Evolutionary conservation across 1,140 invertebrate genomes (phyloP), one percentile per base, ranked within the genome.

Genomic region (Lucilia sericata): DNA sequence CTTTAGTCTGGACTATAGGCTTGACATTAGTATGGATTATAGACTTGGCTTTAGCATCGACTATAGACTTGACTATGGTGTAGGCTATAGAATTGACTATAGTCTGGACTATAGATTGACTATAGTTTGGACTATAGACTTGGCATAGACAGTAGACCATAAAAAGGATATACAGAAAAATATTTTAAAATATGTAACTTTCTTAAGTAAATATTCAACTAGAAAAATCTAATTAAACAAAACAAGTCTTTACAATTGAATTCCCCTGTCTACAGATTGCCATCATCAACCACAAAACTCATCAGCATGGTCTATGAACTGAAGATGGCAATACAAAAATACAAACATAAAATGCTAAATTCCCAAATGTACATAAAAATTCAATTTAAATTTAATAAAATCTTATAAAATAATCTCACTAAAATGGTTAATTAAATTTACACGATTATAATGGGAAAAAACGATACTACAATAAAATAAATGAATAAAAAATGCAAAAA

Each of bases 351-450:
- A 60, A 60, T 60, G 17, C 55, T 60, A 60, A 60, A 60, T 60
- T 60, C 55, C 55, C 55, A 60, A 60, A 17, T 60, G 55, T 60
- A 60, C 55, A 60, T 17, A 60, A 60, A 60, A 60, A 60, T 17
- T 60, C 55, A 60, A 60, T 60, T 60, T 60, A 60, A 60, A 60
- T 60, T 60, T n/a, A 60, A 60, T 60, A 60, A 60, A 60, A 60
- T 60, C 55, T 60, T 60, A 60, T 60, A 60, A 60, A 60, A 60
- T 60, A 60, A 60, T 60, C 55, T 60, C 14, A n/a, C 14, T n/a
- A n/a, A 60, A 60, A 60, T 60, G 55, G 55, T 60, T 60, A 60
- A 60, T 60, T 60, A 60, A 60, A 60, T 60, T 60, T 60, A 60
- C 55, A 60, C 55, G 55, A 60, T 60, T 60, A 60, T 60, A 60